Evolutionary conservation across 2,797 vertebrate genomes (phyloP).

Genomic region (Aratinga solstitialis): DNA sequence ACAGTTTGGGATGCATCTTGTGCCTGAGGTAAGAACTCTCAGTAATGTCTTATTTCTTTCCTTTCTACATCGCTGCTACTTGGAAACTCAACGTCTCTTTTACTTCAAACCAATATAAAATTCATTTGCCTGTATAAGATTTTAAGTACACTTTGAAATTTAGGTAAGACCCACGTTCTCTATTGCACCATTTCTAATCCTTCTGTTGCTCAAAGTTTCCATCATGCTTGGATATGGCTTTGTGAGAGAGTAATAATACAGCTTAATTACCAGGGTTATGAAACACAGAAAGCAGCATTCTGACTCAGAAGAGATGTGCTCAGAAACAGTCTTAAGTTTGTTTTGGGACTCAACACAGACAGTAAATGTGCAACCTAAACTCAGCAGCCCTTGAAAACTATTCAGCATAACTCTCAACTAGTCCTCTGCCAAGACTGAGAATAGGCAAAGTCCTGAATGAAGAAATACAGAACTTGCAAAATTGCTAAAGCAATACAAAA

Average conservation of each 20-base stretch:
- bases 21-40: not conserved
- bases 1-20: not conserved
- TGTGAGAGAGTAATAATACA: not conserved
- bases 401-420: not conserved
- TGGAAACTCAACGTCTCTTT: not conserved
- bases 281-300: not conserved
- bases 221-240: not conserved
- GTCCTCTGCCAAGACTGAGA: not conserved
- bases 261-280: not conserved
- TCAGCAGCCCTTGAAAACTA: not conserved
- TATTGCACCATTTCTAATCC: not conserved
- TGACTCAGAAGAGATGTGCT: not conserved
- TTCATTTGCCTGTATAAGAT: not conserved
- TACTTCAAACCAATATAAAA: not conserved
- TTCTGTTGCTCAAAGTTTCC: not conserved
- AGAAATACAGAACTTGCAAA: not conserved
- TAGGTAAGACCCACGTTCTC: not conserved
- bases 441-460: not conserved
- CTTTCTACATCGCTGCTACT: not conserved
- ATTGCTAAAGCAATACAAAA: not conserved
- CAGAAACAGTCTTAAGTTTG: not conserved
- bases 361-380: not conserved
- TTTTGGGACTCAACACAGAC: not conserved
- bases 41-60: not conserved
- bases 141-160: not conserved